These are phyloP conservation scores for Papilio elwesi DNA, from an alignment of 2,888 invertebrate genomes.

Conservation along the genomic window DNA sequence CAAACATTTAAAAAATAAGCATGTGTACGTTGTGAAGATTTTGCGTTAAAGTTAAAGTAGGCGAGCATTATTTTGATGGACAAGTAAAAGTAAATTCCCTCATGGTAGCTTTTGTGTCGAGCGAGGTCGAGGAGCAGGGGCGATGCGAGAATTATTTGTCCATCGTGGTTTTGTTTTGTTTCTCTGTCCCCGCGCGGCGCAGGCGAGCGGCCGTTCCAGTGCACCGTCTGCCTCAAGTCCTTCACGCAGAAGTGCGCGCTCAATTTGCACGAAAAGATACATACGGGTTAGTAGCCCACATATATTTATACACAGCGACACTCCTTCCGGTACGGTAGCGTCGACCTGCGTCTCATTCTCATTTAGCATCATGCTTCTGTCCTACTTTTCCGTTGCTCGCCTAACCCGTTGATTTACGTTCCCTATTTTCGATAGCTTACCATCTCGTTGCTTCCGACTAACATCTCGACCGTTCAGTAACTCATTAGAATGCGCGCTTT, in stretches of 20 bases:
- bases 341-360: constrained; percentile 63
- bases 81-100: constrained; percentile 80
- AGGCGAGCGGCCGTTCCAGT: constrained; percentile 86
- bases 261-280: constrained; percentile 86
- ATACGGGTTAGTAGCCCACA: constrained; percentile 86
- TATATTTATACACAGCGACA: constrained; percentile 66
- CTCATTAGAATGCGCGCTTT: constrained; percentile 72
- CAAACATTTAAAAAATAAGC: constrained; percentile 79
- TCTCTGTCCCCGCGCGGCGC: constrained; percentile 82
- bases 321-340: constrained; percentile 72
- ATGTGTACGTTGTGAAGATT: constrained; percentile 82
- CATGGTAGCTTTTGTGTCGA: constrained; percentile 63
- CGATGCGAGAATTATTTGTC: constrained; percentile 74
- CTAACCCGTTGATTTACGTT: constrained; percentile 76
- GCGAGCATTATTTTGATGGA: constrained; percentile 80
- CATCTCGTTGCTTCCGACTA: constrained; percentile 81
- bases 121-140: constrained; percentile 46
- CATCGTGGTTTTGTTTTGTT: constrained; percentile 84
- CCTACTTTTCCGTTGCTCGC: constrained; percentile 80
- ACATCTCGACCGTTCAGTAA: constrained; percentile 71
- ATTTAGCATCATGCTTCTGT: constrained; percentile 81
- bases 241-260: constrained; percentile 86
- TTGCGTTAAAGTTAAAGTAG: constrained; percentile 69
- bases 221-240: constrained; percentile 86
- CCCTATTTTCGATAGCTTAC: constrained; percentile 70